Conservation (phyloP, 2,113 vertebrate species). For the Pseudonaja textilis region DNA sequence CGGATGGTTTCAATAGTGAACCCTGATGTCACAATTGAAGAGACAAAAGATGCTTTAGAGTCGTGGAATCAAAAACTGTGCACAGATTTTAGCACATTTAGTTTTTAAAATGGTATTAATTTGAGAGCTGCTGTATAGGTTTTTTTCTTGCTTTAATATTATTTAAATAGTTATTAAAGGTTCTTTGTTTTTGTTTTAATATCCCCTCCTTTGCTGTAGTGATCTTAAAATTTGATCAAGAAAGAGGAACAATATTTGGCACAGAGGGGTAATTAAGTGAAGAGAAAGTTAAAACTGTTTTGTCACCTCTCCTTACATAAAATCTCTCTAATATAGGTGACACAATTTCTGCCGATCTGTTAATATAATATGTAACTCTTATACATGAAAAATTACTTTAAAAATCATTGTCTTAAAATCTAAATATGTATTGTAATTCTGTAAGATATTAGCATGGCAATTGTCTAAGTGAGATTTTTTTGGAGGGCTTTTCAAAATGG, state of each 20-base stretch:
- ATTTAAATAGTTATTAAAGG: neutral
- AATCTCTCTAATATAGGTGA: conserved; percentile 24
- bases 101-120: conserved; percentile 27
- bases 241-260: conserved; percentile 33
- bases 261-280: conserved; percentile 29
- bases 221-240: conserved; percentile 18
- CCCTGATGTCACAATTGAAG: conserved; percentile 34
- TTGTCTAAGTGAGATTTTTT: conserved; percentile 21
- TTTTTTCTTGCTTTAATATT: conserved; percentile 12
- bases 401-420: neutral
- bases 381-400: neutral
- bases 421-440: neutral
- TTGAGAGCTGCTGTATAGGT: conserved; percentile 1
- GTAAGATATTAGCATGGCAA: conserved; percentile 24
- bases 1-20: neutral
- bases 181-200: conserved; percentile 13
- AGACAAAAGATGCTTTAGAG: conserved; percentile 37
- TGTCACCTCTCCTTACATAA: conserved; percentile 12
- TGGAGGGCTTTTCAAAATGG: conserved; percentile 12
- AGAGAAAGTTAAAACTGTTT: conserved; percentile 45
- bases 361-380: conserved; percentile 21
- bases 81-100: conserved; percentile 47
- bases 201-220: neutral
- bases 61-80: conserved; percentile 24
- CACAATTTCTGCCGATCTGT: neutral